Conservation (phyloP, 2,888 invertebrate genomes). For the Dryobotodes eremita region DNA sequence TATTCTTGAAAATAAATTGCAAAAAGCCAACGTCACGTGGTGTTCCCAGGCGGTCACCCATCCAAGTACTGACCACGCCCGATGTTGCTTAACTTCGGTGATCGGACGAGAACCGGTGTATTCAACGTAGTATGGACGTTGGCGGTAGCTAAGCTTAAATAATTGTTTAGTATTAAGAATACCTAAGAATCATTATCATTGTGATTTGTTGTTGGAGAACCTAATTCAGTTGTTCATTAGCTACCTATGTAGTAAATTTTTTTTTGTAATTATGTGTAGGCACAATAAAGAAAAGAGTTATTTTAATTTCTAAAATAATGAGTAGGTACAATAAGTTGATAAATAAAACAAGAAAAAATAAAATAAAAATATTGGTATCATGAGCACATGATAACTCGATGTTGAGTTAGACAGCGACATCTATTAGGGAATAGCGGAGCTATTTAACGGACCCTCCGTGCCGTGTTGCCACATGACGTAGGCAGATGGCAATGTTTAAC, state of each 20-base stretch:
- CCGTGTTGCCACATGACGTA: too few relatives aligned
- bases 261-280: not conserved
- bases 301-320: too few relatives aligned
- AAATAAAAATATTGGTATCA: too few relatives aligned
- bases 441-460: not conserved
- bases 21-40: conserved; percentile 72
- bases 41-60: conserved; percentile 87
- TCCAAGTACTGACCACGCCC: conserved; percentile 86
- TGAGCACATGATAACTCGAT: not conserved
- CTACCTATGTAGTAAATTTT: too few relatives aligned
- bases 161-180: not conserved
- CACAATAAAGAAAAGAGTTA: not conserved
- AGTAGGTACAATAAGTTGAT: not conserved
- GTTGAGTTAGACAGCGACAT: not conserved
- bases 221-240: too few relatives aligned
- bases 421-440: not conserved
- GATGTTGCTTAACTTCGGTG: conserved; percentile 87
- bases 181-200: not conserved
- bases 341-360: not conserved
- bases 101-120: conserved; percentile 87
- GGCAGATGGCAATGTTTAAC: too few relatives aligned
- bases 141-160: not conserved
- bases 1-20: not conserved
- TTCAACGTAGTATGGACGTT: conserved; percentile 74
- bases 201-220: not conserved